Conservation (phyloP, 1,140 invertebrate species). For the Diploscapter pachys region DNA sequence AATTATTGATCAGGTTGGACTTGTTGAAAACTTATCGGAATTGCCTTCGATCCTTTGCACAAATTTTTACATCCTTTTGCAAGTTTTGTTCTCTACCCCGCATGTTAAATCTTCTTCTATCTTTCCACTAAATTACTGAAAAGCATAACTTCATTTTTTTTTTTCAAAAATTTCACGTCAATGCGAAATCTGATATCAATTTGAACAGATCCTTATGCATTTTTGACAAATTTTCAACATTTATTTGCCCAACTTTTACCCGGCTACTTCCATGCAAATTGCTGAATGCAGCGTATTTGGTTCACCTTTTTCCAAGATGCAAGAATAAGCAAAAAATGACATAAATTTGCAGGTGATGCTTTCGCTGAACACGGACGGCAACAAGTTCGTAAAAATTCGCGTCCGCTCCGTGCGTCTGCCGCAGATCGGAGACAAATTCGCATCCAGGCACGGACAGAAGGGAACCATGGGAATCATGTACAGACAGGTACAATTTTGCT, state of each 20-base stretch:
- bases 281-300: too few species aligned
- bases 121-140: too few species aligned
- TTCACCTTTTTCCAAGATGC: too few species aligned
- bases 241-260: not conserved
- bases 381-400: conserved; percentile 97
- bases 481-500: conserved; percentile 68
- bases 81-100: not conserved
- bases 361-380: conserved; percentile 91
- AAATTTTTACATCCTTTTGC: too few species aligned
- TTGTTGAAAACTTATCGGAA: conserved; percentile 1
- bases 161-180: too few species aligned
- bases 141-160: too few species aligned
- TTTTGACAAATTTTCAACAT: not conserved
- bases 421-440: conserved; percentile 99
- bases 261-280: too few species aligned
- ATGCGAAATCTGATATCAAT: too few species aligned
- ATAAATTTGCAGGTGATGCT: conserved; percentile 68
- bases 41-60: too few species aligned
- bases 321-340: not conserved
- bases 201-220: too few species aligned
- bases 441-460: conserved; percentile 94
- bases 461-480: conserved; percentile 98
- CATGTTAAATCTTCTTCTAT: too few species aligned
- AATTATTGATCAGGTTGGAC: conserved; percentile 87
- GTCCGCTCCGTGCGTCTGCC: conserved; percentile 95